phyloP scores from a whole-genome alignment of 2,888 invertebrate species.

The Tortrix viridana region DNA sequence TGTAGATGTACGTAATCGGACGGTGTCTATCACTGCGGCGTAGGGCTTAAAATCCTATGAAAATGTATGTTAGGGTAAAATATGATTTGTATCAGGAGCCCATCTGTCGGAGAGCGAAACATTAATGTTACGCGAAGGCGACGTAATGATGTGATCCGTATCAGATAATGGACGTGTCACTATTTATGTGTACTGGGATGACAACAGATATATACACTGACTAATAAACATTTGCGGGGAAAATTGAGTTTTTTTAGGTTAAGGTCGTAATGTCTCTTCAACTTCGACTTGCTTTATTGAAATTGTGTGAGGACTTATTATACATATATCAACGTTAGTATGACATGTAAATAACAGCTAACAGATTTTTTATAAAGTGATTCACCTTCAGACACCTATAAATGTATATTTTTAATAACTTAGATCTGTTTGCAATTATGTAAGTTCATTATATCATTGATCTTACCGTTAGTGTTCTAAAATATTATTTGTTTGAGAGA shows the following conservation, averaged over 20 bases:
- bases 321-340: too few species aligned
- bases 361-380: too few species aligned
- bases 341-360: too few species aligned
- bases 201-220: slow-evolving; percentile 36
- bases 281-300: too few species aligned
- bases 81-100: slow-evolving; percentile 66
- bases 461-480: too few species aligned
- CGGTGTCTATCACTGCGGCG: slow-evolving; percentile 32
- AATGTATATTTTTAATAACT: not conserved
- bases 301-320: too few species aligned
- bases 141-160: slow-evolving; percentile 62
- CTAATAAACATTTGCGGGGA: slow-evolving; percentile 14
- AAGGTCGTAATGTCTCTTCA: not conserved
- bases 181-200: slow-evolving; percentile 65
- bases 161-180: slow-evolving; percentile 79
- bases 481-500: not conserved
- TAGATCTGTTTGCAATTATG: not conserved
- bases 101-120: slow-evolving; percentile 71
- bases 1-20: slow-evolving; percentile 20
- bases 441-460: not conserved
- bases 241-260: slow-evolving; percentile 1
- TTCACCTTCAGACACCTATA: not conserved
- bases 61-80: slow-evolving; percentile 48
- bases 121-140: slow-evolving; percentile 79
- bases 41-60: slow-evolving; percentile 47